Percentiles rank a stretch among this genome's conserved stretches.
These are phyloP conservation scores for Monochamus saltuarius DNA, from an alignment of 1,140 invertebrate species.

Conservation along the genomic window DNA sequence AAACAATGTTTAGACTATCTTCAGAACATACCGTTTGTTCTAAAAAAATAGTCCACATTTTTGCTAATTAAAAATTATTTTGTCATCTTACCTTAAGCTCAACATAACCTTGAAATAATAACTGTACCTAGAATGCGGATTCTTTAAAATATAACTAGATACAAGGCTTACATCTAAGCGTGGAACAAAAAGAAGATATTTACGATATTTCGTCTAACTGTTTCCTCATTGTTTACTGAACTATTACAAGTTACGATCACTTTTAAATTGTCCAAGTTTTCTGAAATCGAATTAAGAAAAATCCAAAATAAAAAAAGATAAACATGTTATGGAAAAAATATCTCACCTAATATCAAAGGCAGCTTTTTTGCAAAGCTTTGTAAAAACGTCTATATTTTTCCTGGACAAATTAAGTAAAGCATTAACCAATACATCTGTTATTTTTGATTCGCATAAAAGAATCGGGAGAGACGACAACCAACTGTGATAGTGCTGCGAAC, in stretches of 20 bases:
- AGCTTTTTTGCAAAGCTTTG: conserved; percentile 38
- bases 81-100: neutral
- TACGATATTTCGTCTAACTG: conserved; percentile 25
- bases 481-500: conserved; percentile 40
- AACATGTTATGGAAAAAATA: conserved; percentile 41
- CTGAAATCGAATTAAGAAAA: conserved; percentile 16
- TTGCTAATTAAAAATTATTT: neutral
- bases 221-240: conserved; percentile 10
- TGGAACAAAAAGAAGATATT: conserved; percentile 28
- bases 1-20: too few relatives aligned
- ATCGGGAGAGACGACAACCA: conserved; percentile 50
- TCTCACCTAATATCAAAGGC: conserved; percentile 53
- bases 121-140: neutral
- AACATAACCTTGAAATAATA: neutral
- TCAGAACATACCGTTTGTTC: neutral
- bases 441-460: conserved; percentile 19
- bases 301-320: neutral
- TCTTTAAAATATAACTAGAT: neutral
- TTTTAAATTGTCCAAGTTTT: conserved; percentile 52
- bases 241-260: conserved; percentile 42
- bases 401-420: conserved; percentile 24
- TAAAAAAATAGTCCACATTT: neutral
- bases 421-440: conserved; percentile 15
- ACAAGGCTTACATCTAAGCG: neutral
- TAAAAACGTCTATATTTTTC: conserved; percentile 25